Evolutionary conservation across 2,797 vertebrate species (phyloP).

Genomic region (Decapterus maruadsi): DNA sequence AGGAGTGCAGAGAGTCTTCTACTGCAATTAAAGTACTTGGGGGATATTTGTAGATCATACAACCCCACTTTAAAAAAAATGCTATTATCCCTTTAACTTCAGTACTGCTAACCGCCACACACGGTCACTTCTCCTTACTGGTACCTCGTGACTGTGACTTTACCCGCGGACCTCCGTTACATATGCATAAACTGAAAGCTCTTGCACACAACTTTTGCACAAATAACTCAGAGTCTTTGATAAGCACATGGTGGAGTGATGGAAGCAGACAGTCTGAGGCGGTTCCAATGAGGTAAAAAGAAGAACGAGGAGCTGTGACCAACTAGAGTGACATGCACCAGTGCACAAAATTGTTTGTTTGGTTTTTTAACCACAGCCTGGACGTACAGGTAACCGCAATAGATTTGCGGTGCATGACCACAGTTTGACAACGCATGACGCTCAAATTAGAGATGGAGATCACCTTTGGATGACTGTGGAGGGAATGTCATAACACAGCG

Average conservation of each 20-base stretch:
- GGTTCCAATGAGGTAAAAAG: neutral
- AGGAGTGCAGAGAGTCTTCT: too few relatives aligned
- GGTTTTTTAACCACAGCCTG: neutral
- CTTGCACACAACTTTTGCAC: neutral
- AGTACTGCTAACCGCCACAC: too few relatives aligned
- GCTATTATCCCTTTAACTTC: too few relatives aligned
- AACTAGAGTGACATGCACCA: neutral
- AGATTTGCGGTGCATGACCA: neutral
- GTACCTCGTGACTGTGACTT: too few relatives aligned
- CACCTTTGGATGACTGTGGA: neutral
- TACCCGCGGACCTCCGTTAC: too few relatives aligned
- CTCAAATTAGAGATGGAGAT: conserved; percentile 12
- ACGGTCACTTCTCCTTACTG: too few relatives aligned
- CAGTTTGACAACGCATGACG: conserved; percentile 1
- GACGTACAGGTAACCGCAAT: neutral
- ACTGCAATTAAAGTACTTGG: too few relatives aligned
- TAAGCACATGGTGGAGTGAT: neutral
- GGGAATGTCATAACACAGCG: neutral
- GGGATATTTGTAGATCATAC: too few relatives aligned
- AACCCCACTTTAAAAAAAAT: too few relatives aligned
- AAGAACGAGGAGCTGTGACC: neutral
- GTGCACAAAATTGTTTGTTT: neutral
- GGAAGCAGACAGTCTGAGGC: neutral
- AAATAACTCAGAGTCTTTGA: conserved; percentile 1
- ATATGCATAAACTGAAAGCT: neutral